These are phyloP conservation scores for Acrossocheilus fasciatus DNA, from an alignment of 2,797 vertebrate species.

Conservation along the genomic window DNA sequence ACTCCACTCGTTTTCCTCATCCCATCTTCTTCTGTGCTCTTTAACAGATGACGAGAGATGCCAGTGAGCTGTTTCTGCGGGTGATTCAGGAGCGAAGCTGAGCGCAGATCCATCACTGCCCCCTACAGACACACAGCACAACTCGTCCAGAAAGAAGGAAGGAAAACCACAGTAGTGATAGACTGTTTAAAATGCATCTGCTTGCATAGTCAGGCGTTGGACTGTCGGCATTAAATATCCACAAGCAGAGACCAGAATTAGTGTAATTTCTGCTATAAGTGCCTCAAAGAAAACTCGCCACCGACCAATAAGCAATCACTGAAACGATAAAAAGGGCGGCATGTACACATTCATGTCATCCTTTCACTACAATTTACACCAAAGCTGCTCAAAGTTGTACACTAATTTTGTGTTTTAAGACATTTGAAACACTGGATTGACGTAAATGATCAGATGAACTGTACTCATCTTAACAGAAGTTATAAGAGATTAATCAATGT, in stretches of 20 bases:
- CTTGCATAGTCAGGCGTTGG: neutral
- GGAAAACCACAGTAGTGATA: neutral
- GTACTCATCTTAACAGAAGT: neutral
- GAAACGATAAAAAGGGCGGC: too few relatives aligned
- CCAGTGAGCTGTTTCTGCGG: neutral
- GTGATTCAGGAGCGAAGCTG: neutral
- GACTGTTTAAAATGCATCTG: neutral
- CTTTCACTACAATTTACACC: neutral
- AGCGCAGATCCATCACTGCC: conserved; percentile 18
- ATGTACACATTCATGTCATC: neutral
- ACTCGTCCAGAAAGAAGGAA: neutral
- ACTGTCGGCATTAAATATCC: neutral
- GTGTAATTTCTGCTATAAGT: too few relatives aligned
- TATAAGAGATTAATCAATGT: neutral
- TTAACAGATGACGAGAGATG: neutral
- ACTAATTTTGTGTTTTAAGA: neutral
- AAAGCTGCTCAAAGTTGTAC: neutral
- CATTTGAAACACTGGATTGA: neutral
- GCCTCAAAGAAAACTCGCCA: neutral
- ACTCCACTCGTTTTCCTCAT: neutral
- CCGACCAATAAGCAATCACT: neutral
- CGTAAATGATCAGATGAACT: neutral
- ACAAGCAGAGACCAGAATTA: too few relatives aligned
- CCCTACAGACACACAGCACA: conserved; percentile 12
- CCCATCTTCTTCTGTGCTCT: neutral